Evolutionary conservation across 2,113 vertebrate species (phyloP), one percentile per base, ranked within the genome.

Genomic region (Tonatia bakeri): DNA sequence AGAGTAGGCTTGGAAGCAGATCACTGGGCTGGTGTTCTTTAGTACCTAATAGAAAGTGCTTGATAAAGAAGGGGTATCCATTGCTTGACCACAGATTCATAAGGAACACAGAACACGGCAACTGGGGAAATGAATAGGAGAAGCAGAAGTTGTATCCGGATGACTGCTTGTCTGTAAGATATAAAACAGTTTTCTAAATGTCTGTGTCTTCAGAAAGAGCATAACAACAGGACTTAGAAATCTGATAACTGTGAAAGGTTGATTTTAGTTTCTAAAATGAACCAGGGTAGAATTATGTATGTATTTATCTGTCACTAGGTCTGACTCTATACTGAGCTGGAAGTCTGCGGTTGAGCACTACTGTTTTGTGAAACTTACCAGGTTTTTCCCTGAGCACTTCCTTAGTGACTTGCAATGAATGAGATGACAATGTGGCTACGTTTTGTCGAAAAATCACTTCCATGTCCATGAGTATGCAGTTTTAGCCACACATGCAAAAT

Each of bases 191-290:
- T 91, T 45, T 12, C 45, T 76, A 75, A 81, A 59, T 43, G 14
- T 64, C 56, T 22, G 4, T 81, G 43, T 95, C 84, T 95, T 96
- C 20, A 72, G 84, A 82, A 95, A 85, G 76, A 87, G 17, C 64
- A 1, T 76, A 90, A 80, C n/a, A 70, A 36, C 13, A 31, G 61
- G 75, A 81, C 80, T 59, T 94, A 50, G 87, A 94, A 56, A 80
- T 70, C 20, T 38, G 20, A 10, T 72, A 84, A 13, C n/a, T 90
- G 9, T 79, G 52, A 73, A 95, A 90, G 17, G 45, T 87, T 70
- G 16, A 10, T 61, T 54, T 92, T 83, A 4, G 40, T 47, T 69
- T 95, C 45, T 87, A 87, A 97, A 96, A 73, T 90, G n/a, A 92
- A 61, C 64, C 16, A 45, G 43, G 83, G 72, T 73, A 89, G 36